Evolutionary conservation across 2,113 vertebrate genomes (phyloP), one percentile per base, ranked within the genome.

Genomic region (Mugil cephalus): DNA sequence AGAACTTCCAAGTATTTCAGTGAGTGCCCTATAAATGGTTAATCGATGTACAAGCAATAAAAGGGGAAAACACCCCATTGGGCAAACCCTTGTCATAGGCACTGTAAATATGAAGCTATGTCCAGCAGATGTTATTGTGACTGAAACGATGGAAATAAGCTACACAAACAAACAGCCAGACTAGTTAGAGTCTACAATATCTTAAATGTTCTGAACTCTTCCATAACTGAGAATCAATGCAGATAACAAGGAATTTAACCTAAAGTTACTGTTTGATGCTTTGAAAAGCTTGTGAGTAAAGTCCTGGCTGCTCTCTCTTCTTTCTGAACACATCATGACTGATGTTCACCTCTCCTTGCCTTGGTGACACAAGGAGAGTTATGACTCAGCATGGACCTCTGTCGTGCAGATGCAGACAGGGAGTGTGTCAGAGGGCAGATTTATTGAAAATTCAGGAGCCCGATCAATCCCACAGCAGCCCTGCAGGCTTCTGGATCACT

Each of bases 391-490:
- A 65, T 19, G 7, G n/a, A 52, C 36, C 56, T 63, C 69, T 71
- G 38, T 45, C 74, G 53, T 24, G 50, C 55, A 18, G 40, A 60
- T 58, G 58, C 38, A 62, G 68, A 73, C 48, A 65, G 53, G 15
- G 35, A 74, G 42, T 7, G 17, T 60, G 79, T 78, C 81, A 74
- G 68, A 56, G 69, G 76, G 55, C 70, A 79, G 64, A 85, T 83
- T 88, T 68, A 89, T 80, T 59, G 48, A 80, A 84, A 85, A 77
- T 73, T 55, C 55, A 65, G 51, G 45, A 65, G 58, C 62, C 30
- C 1, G 64, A 87, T 89, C 79, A 82, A 76, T 82, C 54, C 45
- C 56, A 5, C 9, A 0, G 18, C 39, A 8, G 30, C 65, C 79
- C 79, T 12, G 76, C 36, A n/a, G 74, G 50, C 52, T 30, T 13